Evolutionary conservation across 1,140 invertebrate genomes (phyloP).

Genomic region (Scylla paramamosain): DNA sequence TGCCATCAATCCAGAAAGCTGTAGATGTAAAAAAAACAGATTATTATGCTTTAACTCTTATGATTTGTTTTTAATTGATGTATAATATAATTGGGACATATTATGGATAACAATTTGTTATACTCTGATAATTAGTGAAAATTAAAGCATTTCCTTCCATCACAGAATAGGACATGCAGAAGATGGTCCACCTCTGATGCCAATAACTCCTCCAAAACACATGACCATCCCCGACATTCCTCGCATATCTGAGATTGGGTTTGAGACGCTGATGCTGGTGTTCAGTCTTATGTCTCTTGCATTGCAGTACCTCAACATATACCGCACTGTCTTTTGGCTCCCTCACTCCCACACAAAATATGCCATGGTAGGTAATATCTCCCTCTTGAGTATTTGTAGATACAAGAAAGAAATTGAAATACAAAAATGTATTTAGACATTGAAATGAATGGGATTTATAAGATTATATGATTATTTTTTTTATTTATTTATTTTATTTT

Average conservation of each 20-base stretch:
- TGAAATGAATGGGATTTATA: too few species aligned
- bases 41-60: too few species aligned
- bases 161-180: constrained; percentile 66
- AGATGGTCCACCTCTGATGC: constrained; percentile 68
- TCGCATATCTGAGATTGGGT: constrained; percentile 89
- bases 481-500: too few species aligned
- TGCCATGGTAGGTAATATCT: constrained; percentile 87
- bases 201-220: constrained; percentile 82
- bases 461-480: too few species aligned
- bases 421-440: too few species aligned
- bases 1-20: too few species aligned
- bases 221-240: constrained; percentile 92
- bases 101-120: too few species aligned
- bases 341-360: constrained; percentile 93
- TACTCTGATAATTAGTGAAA: too few species aligned
- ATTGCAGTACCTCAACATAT: constrained; percentile 96
- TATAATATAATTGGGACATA: too few species aligned
- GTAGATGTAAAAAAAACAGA: too few species aligned
- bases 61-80: too few species aligned
- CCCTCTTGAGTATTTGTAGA: neutral
- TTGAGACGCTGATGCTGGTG: constrained; percentile 88
- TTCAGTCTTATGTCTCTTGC: constrained; percentile 89
- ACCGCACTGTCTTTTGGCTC: constrained; percentile 98
- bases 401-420: too few species aligned
- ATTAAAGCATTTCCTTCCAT: neutral